Evolutionary conservation across 2,113 vertebrate genomes (phyloP), one percentile per base, ranked within the genome.

Genomic region (Tyrannus savana): DNA sequence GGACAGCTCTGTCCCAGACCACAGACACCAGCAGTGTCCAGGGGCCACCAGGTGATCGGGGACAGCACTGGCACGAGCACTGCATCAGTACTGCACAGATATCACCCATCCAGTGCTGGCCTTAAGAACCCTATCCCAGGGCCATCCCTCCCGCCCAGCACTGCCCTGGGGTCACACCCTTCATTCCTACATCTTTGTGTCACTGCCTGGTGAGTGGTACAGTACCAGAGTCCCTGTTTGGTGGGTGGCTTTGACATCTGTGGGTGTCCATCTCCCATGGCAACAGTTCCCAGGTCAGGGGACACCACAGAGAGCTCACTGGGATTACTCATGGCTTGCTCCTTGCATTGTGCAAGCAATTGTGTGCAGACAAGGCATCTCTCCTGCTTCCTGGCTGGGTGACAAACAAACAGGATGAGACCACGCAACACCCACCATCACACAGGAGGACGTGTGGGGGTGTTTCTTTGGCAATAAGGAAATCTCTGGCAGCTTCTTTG

Each of bases 11-110:
- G 56, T 30, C 84, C 39, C 64, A 4, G 39, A n/a, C n/a, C 12
- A 22, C 67, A 33, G 77, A 14, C 64, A 19, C 15, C 30, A 5
- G 24, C 63, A 5, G 14, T 1, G 28, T 7, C 80, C 68, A 1
- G 3, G 14, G 19, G 60, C 12, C 6, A 35, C n/a, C 56, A 59
- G 56, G n/a, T 37, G n/a, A 24, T 6, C 10, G 4, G 18, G 67
- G 42, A 19, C 37, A 8, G 15, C 0, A 2, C 9, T 25, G 37
- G 55, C 74, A 56, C 0, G 0, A 41, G 46, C 37, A 3, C 49
- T 0, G 2, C 46, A 0, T 5, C 7, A 22, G 31, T 1, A 4
- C 60, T 2, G 10, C 19, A 3, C 2, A 1, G 37, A 17, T 2
- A 3, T 15, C 37, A 0, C 31, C 19, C n/a, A 35, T 7, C 56